Conservation (phyloP, 2,113 vertebrate species). For the Xiphophorus maculatus region DNA sequence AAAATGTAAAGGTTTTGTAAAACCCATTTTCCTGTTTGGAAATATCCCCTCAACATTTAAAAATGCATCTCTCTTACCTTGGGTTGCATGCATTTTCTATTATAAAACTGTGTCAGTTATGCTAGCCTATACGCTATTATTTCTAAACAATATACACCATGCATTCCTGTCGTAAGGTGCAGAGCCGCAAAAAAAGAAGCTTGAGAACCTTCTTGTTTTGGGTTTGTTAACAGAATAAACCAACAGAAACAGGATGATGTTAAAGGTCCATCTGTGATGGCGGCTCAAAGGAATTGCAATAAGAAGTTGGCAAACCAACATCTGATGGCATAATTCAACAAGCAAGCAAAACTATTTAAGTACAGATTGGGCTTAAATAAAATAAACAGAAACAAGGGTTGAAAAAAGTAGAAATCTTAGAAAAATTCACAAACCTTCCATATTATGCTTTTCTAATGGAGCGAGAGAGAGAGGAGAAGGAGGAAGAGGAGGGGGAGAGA, state of each 20-base stretch:
- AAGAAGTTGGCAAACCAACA: constrained; percentile 81
- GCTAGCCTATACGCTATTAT: constrained; percentile 13
- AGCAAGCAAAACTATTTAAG: constrained; percentile 76
- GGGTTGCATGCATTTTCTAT: constrained; percentile 65
- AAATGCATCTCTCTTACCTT: constrained; percentile 55
- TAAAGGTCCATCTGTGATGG: constrained; percentile 46
- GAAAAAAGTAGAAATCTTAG: constrained; percentile 73
- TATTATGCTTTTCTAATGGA: constrained; percentile 89
- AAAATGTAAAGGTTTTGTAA: background rate
- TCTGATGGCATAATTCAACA: constrained; percentile 75
- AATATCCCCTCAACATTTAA: background rate
- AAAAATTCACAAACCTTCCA: constrained; percentile 86
- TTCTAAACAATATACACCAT: constrained; percentile 47
- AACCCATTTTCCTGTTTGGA: background rate
- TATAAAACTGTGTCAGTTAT: constrained; percentile 1
- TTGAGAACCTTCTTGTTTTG: constrained; percentile 33
- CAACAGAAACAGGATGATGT: constrained; percentile 45
- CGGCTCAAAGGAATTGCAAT: constrained; percentile 70
- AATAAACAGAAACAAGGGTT: constrained; percentile 27
- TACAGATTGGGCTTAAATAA: constrained; percentile 63
- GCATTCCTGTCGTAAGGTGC: constrained; percentile 49
- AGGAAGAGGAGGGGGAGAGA: constrained; percentile 69
- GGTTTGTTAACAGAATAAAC: constrained; percentile 41
- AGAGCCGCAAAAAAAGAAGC: constrained; percentile 32
- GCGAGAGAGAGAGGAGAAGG: constrained; percentile 56